Percentiles rank a stretch among this genome's conserved stretches.
Evolutionary conservation across 1,140 invertebrate genomes (phyloP).

Genomic region (Ectropis grisescens): DNA sequence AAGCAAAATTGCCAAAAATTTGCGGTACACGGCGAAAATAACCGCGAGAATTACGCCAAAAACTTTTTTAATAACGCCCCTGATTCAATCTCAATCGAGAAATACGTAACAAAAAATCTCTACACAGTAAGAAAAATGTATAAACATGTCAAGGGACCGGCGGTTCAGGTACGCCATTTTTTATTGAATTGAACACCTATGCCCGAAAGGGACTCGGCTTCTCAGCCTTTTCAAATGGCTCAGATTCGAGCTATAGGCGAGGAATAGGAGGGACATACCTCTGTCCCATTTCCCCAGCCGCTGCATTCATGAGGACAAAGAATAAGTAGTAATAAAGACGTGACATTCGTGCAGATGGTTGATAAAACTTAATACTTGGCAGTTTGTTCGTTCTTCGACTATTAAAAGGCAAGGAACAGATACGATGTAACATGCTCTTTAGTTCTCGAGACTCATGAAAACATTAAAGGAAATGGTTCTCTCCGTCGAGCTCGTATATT

Average conservation of each 20-base stretch:
- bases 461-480: slow-evolving; percentile 58
- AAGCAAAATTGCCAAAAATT: slow-evolving; percentile 35
- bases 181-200: slow-evolving; percentile 62
- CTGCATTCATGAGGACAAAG: slow-evolving; percentile 59
- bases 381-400: slow-evolving; percentile 53
- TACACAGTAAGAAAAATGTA: slow-evolving; percentile 60
- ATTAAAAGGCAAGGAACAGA: slow-evolving; percentile 60
- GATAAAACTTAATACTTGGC: slow-evolving; percentile 63
- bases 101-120: slow-evolving; percentile 54
- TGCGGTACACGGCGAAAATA: slow-evolving; percentile 33
- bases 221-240: slow-evolving; percentile 34
- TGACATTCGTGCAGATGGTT: slow-evolving; percentile 65
- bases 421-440: slow-evolving; percentile 60
- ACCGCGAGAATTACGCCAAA: slow-evolving; percentile 40
- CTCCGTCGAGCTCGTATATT: slow-evolving; percentile 43
- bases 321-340: slow-evolving; percentile 67
- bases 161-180: slow-evolving; percentile 62
- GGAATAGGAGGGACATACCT: slow-evolving; percentile 29
- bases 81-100: slow-evolving; percentile 58
- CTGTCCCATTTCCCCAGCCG: slow-evolving; percentile 23
- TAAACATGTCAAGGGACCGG: slow-evolving; percentile 60
- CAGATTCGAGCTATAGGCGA: no score
- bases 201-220: slow-evolving; percentile 37
- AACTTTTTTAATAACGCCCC: slow-evolving; percentile 65
- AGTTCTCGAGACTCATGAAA: slow-evolving; percentile 57